These are phyloP conservation scores for Galeopterus variegatus DNA, from an alignment of 2,113 vertebrate genomes.

Conservation along the genomic window DNA sequence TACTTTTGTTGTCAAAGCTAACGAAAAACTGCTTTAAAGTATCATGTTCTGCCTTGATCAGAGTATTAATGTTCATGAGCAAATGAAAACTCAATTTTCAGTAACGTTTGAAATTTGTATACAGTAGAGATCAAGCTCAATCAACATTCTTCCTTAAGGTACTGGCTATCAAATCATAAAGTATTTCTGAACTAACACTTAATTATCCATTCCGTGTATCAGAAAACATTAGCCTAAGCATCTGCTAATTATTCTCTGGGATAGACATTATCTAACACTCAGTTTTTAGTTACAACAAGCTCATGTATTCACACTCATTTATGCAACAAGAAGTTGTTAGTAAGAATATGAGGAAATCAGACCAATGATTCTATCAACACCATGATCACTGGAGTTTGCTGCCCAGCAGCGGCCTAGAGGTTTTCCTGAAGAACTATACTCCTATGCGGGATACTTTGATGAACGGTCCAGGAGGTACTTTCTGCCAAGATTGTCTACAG, in stretches of 20 bases:
- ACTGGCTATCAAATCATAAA: not conserved
- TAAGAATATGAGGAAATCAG: not conserved
- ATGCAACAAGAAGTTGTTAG: not conserved
- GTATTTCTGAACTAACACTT: conserved; percentile 20
- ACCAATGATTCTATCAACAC: not conserved
- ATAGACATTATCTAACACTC: not conserved
- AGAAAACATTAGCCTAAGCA: not conserved
- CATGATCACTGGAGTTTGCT: not conserved
- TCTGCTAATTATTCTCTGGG: conserved; percentile 34
- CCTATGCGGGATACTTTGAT: not conserved
- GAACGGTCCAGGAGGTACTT: not conserved
- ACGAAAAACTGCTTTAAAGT: not conserved
- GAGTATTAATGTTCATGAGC: not conserved
- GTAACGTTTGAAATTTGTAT: not conserved
- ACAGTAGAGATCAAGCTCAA: not conserved
- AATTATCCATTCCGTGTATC: conserved; percentile 1
- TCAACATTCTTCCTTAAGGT: not conserved
- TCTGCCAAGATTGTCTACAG: conserved; percentile 41
- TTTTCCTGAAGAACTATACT: not conserved
- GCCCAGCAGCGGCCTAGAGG: not conserved
- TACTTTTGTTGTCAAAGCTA: not conserved
- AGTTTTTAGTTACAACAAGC: not conserved
- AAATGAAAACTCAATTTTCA: not conserved
- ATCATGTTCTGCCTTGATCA: not conserved
- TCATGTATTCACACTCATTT: not conserved